These are phyloP conservation scores for Alloplasta piceator DNA, from an alignment of 2,888 invertebrate species.

Conservation along the genomic window DNA sequence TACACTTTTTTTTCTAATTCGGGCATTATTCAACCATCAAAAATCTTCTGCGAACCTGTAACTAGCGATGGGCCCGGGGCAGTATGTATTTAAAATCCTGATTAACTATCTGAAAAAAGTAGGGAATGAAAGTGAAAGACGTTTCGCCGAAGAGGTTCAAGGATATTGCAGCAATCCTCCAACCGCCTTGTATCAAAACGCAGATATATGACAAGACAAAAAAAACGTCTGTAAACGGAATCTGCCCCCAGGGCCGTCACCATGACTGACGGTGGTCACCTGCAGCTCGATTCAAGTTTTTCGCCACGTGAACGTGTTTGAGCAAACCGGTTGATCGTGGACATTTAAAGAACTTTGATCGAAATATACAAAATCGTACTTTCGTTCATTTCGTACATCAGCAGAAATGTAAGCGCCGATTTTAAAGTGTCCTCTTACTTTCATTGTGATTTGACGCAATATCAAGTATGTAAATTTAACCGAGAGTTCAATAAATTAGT, in stretches of 20 bases:
- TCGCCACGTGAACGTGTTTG: slow-evolving; percentile 22
- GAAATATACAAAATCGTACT: not conserved
- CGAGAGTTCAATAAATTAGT: too few species aligned
- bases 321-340: slow-evolving; percentile 20
- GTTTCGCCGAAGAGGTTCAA: slow-evolving; percentile 28
- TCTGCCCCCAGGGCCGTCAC: slow-evolving; percentile 32
- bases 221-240: slow-evolving; percentile 33
- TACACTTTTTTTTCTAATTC: too few species aligned
- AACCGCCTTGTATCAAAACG: not conserved
- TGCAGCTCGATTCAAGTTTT: slow-evolving; percentile 5
- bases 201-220: not conserved
- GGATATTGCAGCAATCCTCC: slow-evolving; percentile 9
- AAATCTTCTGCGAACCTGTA: too few species aligned
- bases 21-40: too few species aligned
- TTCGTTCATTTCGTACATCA: not conserved
- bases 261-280: slow-evolving; percentile 25
- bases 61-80: too few species aligned
- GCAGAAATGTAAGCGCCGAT: too few species aligned
- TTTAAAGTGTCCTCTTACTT: too few species aligned
- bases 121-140: slow-evolving; percentile 34
- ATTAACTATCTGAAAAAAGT: not conserved
- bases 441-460: too few species aligned
- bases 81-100: not conserved
- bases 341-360: slow-evolving; percentile 2
- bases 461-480: too few species aligned